Percentiles rank a stretch among this genome's conserved stretches.
Conservation (phyloP, 2,797 vertebrate genomes). For the Anomalospiza imberbis region DNA sequence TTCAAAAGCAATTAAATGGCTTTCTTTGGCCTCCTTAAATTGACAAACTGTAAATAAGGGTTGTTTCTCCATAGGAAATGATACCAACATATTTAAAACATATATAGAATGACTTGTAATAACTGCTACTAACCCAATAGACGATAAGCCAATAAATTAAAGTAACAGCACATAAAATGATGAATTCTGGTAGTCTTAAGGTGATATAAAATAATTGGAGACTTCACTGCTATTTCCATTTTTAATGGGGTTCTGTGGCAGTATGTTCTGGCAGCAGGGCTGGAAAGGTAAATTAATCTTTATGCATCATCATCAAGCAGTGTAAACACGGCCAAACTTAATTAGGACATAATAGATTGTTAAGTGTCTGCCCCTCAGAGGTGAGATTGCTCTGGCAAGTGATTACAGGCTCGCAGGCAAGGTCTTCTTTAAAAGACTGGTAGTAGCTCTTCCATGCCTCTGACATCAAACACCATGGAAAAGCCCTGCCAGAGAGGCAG, state of each 20-base stretch:
- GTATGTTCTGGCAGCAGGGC: not conserved
- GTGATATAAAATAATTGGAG: slow-evolving; percentile 55
- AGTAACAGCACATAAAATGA: not conserved
- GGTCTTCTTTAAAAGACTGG: not conserved
- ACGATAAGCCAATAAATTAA: slow-evolving; percentile 37
- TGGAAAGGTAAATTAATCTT: slow-evolving; percentile 66
- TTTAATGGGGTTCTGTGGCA: slow-evolving; percentile 24
- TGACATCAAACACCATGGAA: not conserved
- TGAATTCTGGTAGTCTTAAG: slow-evolving; percentile 37
- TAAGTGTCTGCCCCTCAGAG: slow-evolving; percentile 37
- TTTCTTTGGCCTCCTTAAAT: not conserved
- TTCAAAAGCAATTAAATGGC: not conserved
- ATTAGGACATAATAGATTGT: slow-evolving; percentile 57
- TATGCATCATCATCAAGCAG: slow-evolving; percentile 50
- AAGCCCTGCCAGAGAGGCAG: not conserved
- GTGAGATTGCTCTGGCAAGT: slow-evolving; percentile 6
- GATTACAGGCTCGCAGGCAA: not conserved
- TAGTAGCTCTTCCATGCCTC: not conserved
- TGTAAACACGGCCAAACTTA: slow-evolving; percentile 65
- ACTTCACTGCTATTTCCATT: slow-evolving; percentile 26
- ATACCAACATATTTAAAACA: not conserved
- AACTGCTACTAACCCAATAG: not conserved
- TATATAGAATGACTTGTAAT: not conserved
- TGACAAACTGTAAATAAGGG: not conserved
- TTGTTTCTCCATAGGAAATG: not conserved